Evolutionary conservation across 2,797 vertebrate genomes (phyloP), one percentile per base, ranked within the genome.

Genomic region (Sebastes itinus): DNA sequence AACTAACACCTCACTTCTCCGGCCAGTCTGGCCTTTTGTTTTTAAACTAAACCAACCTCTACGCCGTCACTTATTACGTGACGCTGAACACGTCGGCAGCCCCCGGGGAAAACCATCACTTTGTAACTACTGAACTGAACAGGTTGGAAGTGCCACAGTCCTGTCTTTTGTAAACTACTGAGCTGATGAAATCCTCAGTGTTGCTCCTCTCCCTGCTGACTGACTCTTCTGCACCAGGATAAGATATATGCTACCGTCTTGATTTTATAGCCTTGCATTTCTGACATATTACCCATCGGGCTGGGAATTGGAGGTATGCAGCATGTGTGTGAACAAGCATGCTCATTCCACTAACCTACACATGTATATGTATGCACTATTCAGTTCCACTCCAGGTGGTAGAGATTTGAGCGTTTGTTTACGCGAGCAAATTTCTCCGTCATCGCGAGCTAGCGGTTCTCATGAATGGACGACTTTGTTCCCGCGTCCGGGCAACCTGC

Each of bases 121-220:
- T 89, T 88, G 80, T 89, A 84, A 95, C 94, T 94, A 94, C 93
- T 93, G 93, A 94, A 89, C 84, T 75, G 79, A 85, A 79, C 81
- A 54, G 91, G 80, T 3, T 55, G 85, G 79, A 71, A n/a, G 85
- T 72, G 76, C 55, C 38, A 7, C 68, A 16, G 70, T 72, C 62
- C 82, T 72, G 89, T 81, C 79, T 84, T 73, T 62, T 83, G 63
- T 90, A 90, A 89, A 95, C 95, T 96, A 95, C 95, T 95, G 94
- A 95, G 91, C 81, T 89, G 84, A 89, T 83, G 72, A 82, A 88
- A 84, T 82, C 87, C 83, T 78, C 80, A 60, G 83, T 71, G 77
- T 77, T 75, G 69, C 72, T 76, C 7, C 65, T 86, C 76, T 84
- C 76, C 75, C 69, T 68, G 67, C 86, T 70, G 78, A 75, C 84